Evolutionary conservation across 92 coral and sea anemone genomes (phyloP).

Genomic region (Montipora capitata): DNA sequence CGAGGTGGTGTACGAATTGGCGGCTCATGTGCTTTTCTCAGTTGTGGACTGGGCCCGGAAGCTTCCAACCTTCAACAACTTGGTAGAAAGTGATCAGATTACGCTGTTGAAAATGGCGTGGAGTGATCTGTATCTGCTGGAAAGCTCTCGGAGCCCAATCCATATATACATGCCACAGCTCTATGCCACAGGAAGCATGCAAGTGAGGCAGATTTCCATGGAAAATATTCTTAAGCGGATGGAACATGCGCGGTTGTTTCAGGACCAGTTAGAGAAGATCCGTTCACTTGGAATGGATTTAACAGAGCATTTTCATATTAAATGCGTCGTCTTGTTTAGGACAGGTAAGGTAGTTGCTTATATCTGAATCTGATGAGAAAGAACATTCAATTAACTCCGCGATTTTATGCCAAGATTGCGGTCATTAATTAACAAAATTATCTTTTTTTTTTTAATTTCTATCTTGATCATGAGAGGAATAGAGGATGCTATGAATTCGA

Average conservation of each 20-base stretch:
- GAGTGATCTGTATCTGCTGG: constrained; percentile 90
- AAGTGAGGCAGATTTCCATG: constrained; percentile 85
- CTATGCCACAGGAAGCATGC: constrained; percentile 85
- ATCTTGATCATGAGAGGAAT: too few relatives aligned
- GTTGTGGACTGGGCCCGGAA: constrained; percentile 96
- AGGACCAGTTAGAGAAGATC: constrained; percentile 89
- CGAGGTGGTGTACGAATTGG: constrained; percentile 91
- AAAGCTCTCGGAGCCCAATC: constrained; percentile 91
- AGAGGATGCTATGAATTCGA: too few relatives aligned
- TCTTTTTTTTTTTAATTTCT: too few relatives aligned
- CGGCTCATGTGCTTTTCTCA: constrained; percentile 91
- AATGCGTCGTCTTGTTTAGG: constrained; percentile 89
- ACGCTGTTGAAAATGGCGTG: constrained; percentile 85
- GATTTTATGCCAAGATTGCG: too few relatives aligned
- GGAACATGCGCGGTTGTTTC: constrained; percentile 90
- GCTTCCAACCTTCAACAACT: constrained; percentile 80
- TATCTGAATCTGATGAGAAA: not conserved
- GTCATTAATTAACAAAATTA: too few relatives aligned
- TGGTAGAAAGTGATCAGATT: constrained; percentile 84
- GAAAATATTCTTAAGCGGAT: constrained; percentile 87
- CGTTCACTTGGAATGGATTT: constrained; percentile 88
- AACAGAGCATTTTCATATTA: constrained; percentile 92
- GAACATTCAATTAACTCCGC: too few relatives aligned
- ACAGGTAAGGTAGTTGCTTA: constrained; percentile 72
- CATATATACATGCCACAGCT: constrained; percentile 89